Percentiles rank a stretch among this genome's conserved stretches.
These are phyloP conservation scores for Coptotermes formosanus DNA, from an alignment of 1,140 invertebrate species.

Conservation along the genomic window DNA sequence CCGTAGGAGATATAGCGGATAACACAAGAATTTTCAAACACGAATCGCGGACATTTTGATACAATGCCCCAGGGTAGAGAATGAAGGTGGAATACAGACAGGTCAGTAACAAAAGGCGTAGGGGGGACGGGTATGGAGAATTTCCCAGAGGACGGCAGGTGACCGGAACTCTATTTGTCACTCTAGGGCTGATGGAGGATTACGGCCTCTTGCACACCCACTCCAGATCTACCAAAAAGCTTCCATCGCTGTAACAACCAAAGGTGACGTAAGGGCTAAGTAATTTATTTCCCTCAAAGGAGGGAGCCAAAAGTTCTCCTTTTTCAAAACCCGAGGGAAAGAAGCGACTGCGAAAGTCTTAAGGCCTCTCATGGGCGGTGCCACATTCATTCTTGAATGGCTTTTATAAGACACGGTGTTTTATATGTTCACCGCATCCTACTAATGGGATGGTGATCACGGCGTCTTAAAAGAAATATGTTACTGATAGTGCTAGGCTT, in stretches of 20 bases:
- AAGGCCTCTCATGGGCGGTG: background rate
- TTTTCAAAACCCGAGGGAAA: background rate
- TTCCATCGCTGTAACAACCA: slow-evolving; percentile 5
- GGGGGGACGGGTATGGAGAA: background rate
- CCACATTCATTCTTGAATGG: background rate
- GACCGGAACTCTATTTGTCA: slow-evolving; percentile 6
- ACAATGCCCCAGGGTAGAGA: background rate
- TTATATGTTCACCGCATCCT: background rate
- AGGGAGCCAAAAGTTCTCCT: background rate
- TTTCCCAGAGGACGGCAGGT: background rate
- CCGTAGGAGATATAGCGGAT: background rate
- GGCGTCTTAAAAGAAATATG: background rate
- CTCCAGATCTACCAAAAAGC: background rate
- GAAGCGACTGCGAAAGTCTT: background rate
- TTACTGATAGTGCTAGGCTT: background rate
- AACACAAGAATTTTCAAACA: background rate
- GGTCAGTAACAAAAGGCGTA: background rate
- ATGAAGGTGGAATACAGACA: background rate
- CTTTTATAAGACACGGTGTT: background rate
- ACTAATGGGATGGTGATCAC: background rate
- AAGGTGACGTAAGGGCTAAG: slow-evolving; percentile 2
- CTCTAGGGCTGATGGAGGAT: background rate
- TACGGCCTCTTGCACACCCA: background rate
- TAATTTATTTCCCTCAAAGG: slow-evolving; percentile 9
- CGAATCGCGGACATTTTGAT: background rate